phyloP scores from a whole-genome alignment of 2,797 vertebrate species.

The Myotis findleyi region DNA sequence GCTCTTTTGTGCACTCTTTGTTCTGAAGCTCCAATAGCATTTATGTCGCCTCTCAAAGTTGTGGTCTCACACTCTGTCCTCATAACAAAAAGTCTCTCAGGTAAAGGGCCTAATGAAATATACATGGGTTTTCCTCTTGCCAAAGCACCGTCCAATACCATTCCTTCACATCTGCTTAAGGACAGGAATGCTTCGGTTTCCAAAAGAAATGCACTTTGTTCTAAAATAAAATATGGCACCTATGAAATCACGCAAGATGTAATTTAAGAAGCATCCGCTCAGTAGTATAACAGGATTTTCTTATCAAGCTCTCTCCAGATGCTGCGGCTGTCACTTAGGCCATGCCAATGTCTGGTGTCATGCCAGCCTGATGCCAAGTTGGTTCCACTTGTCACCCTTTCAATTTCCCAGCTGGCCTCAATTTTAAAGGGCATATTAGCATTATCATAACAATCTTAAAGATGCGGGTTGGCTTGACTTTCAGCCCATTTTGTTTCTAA shows the following conservation, averaged over 20 bases:
- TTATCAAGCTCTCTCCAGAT: constrained; percentile 88
- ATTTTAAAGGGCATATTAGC: constrained; percentile 89
- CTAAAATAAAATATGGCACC: constrained; percentile 77
- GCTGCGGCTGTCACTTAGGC: constrained; percentile 85
- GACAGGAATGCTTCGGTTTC: constrained; percentile 62
- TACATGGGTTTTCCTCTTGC: constrained; percentile 57
- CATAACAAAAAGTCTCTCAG: constrained; percentile 48
- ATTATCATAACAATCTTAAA: constrained; percentile 88
- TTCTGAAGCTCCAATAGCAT: constrained; percentile 12
- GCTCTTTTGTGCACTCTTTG: constrained; percentile 19
- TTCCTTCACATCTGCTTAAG: constrained; percentile 77
- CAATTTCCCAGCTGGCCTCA: constrained; percentile 87
- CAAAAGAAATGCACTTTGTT: constrained; percentile 65
- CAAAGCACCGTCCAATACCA: constrained; percentile 73
- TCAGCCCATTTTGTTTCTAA: constrained; percentile 81
- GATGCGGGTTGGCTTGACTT: constrained; percentile 79
- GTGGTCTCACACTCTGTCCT: constrained; percentile 59
- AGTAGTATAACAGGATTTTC: constrained; percentile 87
- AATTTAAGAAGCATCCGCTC: constrained; percentile 82
- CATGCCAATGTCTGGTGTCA: constrained; percentile 83
- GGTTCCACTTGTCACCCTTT: constrained; percentile 89
- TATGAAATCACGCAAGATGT: constrained; percentile 80
- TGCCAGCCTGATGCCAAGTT: constrained; percentile 87
- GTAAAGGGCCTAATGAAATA: constrained; percentile 75
- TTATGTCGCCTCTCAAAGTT: constrained; percentile 17